phyloP scores from a whole-genome alignment of 1,140 invertebrate species.

The Anoplolepis gracilipes region DNA sequence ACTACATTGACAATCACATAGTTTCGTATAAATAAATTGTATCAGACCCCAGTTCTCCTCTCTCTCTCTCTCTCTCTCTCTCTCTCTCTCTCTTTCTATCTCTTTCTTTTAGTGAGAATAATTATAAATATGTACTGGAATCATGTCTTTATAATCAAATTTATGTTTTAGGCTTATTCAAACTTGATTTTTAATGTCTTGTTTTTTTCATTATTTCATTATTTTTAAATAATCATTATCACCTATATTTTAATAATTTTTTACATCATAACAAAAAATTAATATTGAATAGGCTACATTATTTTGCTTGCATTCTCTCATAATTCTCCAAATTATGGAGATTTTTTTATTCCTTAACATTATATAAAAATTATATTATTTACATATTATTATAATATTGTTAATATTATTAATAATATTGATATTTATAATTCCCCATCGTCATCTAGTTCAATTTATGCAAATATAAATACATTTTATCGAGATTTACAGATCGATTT shows the following conservation, averaged over 20 bases:
- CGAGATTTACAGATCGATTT: conserved; percentile 17
- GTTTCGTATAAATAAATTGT: conserved; percentile 49
- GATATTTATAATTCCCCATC: neutral
- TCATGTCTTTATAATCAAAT: conserved; percentile 44
- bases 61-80: too few species aligned
- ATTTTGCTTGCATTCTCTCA: neutral
- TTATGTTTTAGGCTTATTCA: neutral
- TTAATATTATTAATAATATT: neutral
- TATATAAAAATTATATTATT: too few species aligned
- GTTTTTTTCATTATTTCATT: neutral
- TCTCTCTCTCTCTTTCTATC: too few species aligned
- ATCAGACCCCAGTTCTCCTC: neutral
- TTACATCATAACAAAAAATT: neutral
- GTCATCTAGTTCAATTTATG: conserved; percentile 11
- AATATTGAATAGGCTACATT: neutral
- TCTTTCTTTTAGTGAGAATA: neutral
- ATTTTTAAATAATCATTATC: neutral
- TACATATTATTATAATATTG: too few species aligned
- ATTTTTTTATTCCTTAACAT: neutral
- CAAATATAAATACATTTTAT: conserved; percentile 34
- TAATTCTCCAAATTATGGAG: conserved; percentile 6
- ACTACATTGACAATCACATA: conserved; percentile 8
- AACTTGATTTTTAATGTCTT: neutral
- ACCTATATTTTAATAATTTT: neutral
- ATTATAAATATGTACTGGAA: too few species aligned